Evolutionary conservation across 2,797 vertebrate genomes (phyloP), one percentile per base, ranked within the genome.

Genomic region (Micropoecilia bifurca): DNA sequence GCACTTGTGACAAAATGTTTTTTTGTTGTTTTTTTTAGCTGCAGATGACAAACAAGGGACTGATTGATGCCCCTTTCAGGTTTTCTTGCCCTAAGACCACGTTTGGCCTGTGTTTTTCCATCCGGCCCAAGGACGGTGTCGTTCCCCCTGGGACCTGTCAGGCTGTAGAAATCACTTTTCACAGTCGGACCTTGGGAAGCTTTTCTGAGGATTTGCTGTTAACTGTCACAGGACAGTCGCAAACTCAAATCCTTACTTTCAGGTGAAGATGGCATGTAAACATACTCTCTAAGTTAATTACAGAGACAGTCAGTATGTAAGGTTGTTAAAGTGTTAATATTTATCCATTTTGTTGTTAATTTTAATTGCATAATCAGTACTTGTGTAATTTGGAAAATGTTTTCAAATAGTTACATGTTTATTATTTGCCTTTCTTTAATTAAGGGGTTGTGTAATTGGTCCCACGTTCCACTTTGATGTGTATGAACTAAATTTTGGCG

Each of bases 401-500:
- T 55, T 80, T 53, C 48, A 53, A 3, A 72, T 28, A 0, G 0
- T 61, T 77, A 13, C 68, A 2, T 78, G 16, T 46, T 63, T 80
- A 6, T 63, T 80, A 6, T 83, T 48, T 72, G 41, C 90, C 85
- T 69, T 12, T 25, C 25, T 71, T 45, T 45, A 43, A 25, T 71
- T 1, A 92, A 98, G 98, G 85, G 97, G 97, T 83, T 95, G 95
- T 55, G 96, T 98, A 87, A 96, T 96, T 1, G 95, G 95, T 74
- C 97, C 97, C 0, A 97, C 96, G 0, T 97, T 97, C 80, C 94
- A 97, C 85, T 98, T 98, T 48, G 80, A 86, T 3, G 88, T 97
- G 22, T 94, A 94, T 1, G 89, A 95, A 76, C 93, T 99, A 18
- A 61, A 87, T 89, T 99, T 97, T 25, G 97, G 97, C 5, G 95